A percentile compares a stretch with the other conserved stretches of the same genome.
phyloP scores from a whole-genome alignment of 1,140 invertebrate species.

The Sinella curviseta region DNA sequence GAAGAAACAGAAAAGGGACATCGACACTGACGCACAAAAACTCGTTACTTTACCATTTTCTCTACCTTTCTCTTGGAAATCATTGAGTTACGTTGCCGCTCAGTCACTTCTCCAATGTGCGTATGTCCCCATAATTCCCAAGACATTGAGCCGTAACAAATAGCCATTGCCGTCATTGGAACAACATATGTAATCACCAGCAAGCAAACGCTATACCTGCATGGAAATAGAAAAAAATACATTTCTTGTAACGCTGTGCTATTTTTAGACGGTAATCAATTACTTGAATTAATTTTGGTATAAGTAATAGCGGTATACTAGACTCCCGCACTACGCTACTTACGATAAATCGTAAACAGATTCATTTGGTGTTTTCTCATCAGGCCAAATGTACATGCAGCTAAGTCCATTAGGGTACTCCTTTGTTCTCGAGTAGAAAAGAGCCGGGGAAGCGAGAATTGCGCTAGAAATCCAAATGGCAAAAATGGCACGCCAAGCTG shows the following conservation, averaged over 20 bases:
- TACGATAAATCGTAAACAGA: constrained; percentile 22
- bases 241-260: too few relatives aligned
- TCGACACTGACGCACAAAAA: neutral
- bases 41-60: constrained; percentile 38
- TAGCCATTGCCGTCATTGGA: constrained; percentile 81
- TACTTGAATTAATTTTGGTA: too few relatives aligned
- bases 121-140: constrained; percentile 68
- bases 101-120: constrained; percentile 85
- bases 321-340: too few relatives aligned
- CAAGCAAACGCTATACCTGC: constrained; percentile 85
- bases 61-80: constrained; percentile 84
- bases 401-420: constrained; percentile 62
- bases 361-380: constrained; percentile 55
- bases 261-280: too few relatives aligned
- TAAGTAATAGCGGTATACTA: too few relatives aligned
- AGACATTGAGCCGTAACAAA: constrained; percentile 84
- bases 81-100: constrained; percentile 78
- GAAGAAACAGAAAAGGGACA: neutral
- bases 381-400: constrained; percentile 70
- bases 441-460: constrained; percentile 74
- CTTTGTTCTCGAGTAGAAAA: constrained; percentile 77
- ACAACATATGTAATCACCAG: constrained; percentile 85
- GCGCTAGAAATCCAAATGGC: constrained; percentile 80
- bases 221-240: constrained; percentile 46
- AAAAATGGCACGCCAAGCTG: constrained; percentile 72